Base-by-base conservation (phyloP, 2,888 invertebrate species). In the Andrena dorsata region DNA sequence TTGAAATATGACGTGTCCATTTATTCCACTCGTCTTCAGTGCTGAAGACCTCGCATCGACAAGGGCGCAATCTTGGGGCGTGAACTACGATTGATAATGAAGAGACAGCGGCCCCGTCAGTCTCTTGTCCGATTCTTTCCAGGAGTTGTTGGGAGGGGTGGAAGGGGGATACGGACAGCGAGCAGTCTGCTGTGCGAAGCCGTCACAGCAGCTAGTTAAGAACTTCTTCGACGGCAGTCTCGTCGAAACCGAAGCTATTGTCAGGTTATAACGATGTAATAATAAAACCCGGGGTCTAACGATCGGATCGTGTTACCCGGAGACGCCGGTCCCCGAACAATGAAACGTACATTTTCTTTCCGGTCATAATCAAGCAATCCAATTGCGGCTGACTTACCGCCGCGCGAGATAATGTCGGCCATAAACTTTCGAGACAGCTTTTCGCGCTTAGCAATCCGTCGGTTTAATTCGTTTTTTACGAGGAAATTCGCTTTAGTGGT, bases 261-360 rank as follows among this genome's bases (percentile, higher is more conserved):
- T 88, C 87, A 77, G 85, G 77, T 88, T 84, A 89, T 89, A 87
- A 89, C 82, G 87, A 88, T 74, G 86, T 84, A 86, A 88, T 86
- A 87, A 88, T 88, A 88, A 88, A 88, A 84, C 82, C 82, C 79
- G 70, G 70, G 66, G 86, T 76, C 82, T 89, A 89, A 88, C 88
- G 89, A 88, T 87, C 84, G 84, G 87, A 83, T 88, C 87, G 75
- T 79, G 83, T 88, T 87, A 77, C 88, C 83, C 82, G 87, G 85
- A 87, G 89, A 83, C 82, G 83, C 82, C 88, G 88, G 76, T 83
- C 64, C 72, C 51, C 80, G 84, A 87, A 88, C 86, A 87, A 88
- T 88, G 88, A 83, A 79, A 85, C 79, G 79, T 88, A 80, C 77
- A 88, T 87, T 87, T 88, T 83, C 88, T 76, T 88, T 88, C 87